These are phyloP conservation scores for Rosalia funebris DNA, from an alignment of 2,888 invertebrate genomes.

Conservation along the genomic window DNA sequence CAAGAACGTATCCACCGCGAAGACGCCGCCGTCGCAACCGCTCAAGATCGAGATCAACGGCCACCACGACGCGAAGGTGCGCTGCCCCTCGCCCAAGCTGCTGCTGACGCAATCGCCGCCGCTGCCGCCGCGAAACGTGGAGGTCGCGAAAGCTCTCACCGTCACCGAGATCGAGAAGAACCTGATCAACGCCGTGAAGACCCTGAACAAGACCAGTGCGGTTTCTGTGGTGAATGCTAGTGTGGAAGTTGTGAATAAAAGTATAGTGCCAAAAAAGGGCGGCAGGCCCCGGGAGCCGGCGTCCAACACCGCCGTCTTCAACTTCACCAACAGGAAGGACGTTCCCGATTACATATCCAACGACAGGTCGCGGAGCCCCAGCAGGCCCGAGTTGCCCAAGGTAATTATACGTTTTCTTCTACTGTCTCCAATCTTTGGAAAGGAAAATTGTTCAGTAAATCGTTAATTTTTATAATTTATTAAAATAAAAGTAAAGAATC, in stretches of 20 bases:
- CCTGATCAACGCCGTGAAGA: constrained; percentile 74
- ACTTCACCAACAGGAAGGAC: constrained; percentile 85
- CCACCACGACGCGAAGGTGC: constrained; percentile 40
- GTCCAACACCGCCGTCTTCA: constrained; percentile 71
- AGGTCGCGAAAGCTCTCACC: constrained; percentile 61
- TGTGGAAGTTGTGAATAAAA: constrained; percentile 49
- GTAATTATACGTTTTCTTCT: constrained; percentile 70
- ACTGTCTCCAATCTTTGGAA: too few relatives aligned
- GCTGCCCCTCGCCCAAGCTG: constrained; percentile 7
- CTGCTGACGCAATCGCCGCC: constrained; percentile 37
- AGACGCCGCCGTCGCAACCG: constrained; percentile 47
- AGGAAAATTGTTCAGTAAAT: too few relatives aligned
- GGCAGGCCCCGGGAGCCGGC: constrained; percentile 35
- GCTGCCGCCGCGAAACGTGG: constrained; percentile 37
- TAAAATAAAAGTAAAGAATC: too few relatives aligned
- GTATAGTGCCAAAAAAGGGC: constrained; percentile 49
- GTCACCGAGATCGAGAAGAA: constrained; percentile 76
- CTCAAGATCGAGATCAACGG: constrained; percentile 51
- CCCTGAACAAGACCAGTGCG: constrained; percentile 57
- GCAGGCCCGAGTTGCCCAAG: constrained; percentile 77
- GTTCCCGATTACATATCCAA: constrained; percentile 93
- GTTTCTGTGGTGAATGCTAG: constrained; percentile 21
- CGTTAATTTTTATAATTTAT: too few relatives aligned
- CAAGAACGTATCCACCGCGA: constrained; percentile 42
- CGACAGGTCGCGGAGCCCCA: constrained; percentile 78